Base-by-base conservation (phyloP, 2,888 invertebrate genomes). In the Sphinx pinastri region DNA sequence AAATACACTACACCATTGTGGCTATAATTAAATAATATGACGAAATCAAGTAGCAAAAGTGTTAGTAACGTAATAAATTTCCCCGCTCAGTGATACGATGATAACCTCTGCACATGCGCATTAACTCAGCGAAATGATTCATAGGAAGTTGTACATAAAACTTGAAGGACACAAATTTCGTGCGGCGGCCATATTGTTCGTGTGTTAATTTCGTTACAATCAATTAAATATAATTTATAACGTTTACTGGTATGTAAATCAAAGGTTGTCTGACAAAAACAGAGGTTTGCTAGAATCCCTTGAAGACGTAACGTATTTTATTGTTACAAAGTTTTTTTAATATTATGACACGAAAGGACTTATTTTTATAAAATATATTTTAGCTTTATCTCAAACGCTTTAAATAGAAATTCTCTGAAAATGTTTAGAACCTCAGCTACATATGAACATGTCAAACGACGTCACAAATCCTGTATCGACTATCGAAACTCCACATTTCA, bases 41-140 rank as follows among this genome's bases (percentile, higher is more conserved):
- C 47, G 10, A 60, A 60, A 47, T 60, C 16, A 12, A 60, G 45
- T 59, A 45, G 59, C 10, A 45, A 25, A 45, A 45, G 47, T 60
- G 47, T n/a, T 13, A 68, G 51, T 71, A 73, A 73, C 75, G 75
- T 75, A 78, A 82, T 81, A 82, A 81, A 81, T 88, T 87, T 87
- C 85, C 87, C 82, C 81, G 83, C 79, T 81, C 80, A 82, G 80
- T 81, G 86, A 86, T 88, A 70, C 57, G 68, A 70, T 77, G 92
- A 92, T 93, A 93, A 92, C 92, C 89, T 75, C 76, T 78, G 16
- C 78, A 84, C 80, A 80, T 84, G 80, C 80, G 80, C 81, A 85
- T 80, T 86, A 87, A 84, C 76, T 86, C 81, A 83, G 73, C 76
- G 81, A 80, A 82, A 83, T 89, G 88, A 89, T 81, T 89, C 88